phyloP scores from a whole-genome alignment of 2,797 vertebrate genomes.

The Rhincodon typus region DNA sequence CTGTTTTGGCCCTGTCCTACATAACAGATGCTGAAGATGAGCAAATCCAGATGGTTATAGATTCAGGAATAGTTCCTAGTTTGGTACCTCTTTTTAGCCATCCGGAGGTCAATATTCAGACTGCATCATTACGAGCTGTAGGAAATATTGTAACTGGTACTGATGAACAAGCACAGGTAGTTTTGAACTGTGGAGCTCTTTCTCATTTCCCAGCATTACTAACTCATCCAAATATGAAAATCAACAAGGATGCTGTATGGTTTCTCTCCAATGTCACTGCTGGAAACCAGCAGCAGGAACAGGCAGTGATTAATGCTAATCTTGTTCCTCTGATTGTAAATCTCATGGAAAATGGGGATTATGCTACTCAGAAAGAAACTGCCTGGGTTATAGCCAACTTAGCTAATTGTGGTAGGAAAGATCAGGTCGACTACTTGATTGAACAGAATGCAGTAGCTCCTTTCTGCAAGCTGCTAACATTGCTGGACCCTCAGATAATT shows the following conservation, averaged over 20 bases:
- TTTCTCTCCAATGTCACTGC: constrained; percentile 99
- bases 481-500: constrained; percentile 95
- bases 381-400: constrained; percentile 99
- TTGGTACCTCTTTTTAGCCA: constrained; percentile 96
- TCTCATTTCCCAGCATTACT: constrained; percentile 92
- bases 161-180: constrained; percentile 96
- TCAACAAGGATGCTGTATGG: constrained; percentile 99
- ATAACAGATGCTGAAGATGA: constrained; percentile 96
- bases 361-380: constrained; percentile 97
- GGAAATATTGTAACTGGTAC: constrained; percentile 98
- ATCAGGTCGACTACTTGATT: constrained; percentile 95
- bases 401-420: constrained; percentile 97
- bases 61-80: constrained; percentile 90
- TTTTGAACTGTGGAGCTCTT: constrained; percentile 96
- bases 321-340: constrained; percentile 98
- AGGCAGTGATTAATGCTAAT: constrained; percentile 94
- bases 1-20: constrained; percentile 96
- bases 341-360: constrained; percentile 97
- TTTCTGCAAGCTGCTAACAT: constrained; percentile 93
- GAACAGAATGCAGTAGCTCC: constrained; percentile 95
- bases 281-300: constrained; percentile 98
- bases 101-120: constrained; percentile 99
- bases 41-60: constrained; percentile 99
- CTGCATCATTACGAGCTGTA: constrained; percentile 88
- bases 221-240: constrained; percentile 97